These are phyloP conservation scores for Rapana venosa DNA, from an alignment of 2,888 invertebrate species.

Conservation along the genomic window DNA sequence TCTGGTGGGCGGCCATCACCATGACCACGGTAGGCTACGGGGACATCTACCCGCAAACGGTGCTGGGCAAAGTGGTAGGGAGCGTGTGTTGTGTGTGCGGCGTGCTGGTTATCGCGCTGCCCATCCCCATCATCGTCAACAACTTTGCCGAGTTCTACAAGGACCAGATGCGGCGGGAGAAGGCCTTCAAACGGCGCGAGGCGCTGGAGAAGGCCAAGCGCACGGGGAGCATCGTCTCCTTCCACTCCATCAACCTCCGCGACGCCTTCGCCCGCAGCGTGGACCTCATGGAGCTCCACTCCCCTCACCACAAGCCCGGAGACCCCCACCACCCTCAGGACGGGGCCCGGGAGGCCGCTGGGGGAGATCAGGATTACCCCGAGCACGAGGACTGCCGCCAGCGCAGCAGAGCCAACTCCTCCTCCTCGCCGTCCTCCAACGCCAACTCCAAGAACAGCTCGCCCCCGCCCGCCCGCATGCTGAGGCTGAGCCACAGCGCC, in stretches of 20 bases:
- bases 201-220: conserved; percentile 97
- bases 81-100: conserved; percentile 99
- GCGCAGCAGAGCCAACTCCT: neutral
- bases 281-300: conserved; percentile 84
- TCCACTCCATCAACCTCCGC: conserved; percentile 97
- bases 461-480: conserved; percentile 54
- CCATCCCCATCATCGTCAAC: conserved; percentile 99
- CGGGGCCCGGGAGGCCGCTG: conserved; percentile 59
- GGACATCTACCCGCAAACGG: conserved; percentile 97
- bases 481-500: conserved; percentile 55
- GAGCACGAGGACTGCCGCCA: conserved; percentile 33
- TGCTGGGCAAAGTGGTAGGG: conserved; percentile 99
- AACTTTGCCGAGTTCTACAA: conserved; percentile 99
- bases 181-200: conserved; percentile 97
- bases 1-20: conserved; percentile 99
- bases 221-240: conserved; percentile 98
- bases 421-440: conserved; percentile 31
- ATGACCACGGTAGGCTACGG: conserved; percentile 90
- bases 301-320: conserved; percentile 59
- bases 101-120: conserved; percentile 99
- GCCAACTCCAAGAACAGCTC: conserved; percentile 39
- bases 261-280: conserved; percentile 97
- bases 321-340: conserved; percentile 22
- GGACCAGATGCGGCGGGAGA: conserved; percentile 99
- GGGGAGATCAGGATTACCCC: conserved; percentile 12